Base-by-base conservation (phyloP, 92 coral and sea anemone species). In the Pocillopora meandrina region DNA sequence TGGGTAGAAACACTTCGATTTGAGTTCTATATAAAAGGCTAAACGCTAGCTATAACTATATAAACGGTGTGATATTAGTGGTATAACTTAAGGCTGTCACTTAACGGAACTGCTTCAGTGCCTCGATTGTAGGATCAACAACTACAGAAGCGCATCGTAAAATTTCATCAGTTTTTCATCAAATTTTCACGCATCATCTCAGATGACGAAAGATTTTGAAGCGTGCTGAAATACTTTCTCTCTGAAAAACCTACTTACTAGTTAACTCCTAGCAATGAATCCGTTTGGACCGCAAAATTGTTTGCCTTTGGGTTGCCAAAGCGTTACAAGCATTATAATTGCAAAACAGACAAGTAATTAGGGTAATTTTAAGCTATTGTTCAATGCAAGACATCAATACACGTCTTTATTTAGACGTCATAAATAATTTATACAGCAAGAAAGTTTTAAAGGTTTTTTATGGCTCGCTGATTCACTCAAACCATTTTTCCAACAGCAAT, bases 301-400 rank as follows among this genome's bases (percentile, higher is more conserved):
- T 34, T 70, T 70, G 42, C 56, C 20, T 70, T 34, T 15, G 74
- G 52, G 42, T 15, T 1, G 21, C 74, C 42, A 11, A 70, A 15
- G 55, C 74, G 74, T 70, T 70, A 1, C 18, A 70, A 70, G 55
- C 74, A 55, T 70, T 70, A 2, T 35, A 70, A 70, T 68, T 68
- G 18, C 17, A 34, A 42, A 70, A 70, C 74, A 16, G 23, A 70
- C 55, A 68, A 68, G 26, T 14, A 34, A 14, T 19, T 68, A 26
- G 31, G 31, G 31, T 26, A 26, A 26, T 26, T 26, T 26, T 26
- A 26, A 26, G 35, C 16, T 33, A 13, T 70, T 34, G 31, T 68
- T 13, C 1, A 42, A 68, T 68, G 31, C 1, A 42, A 68, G 2
- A 8, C 21, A 70, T 70, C 74, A 36, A 14, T 20, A 42, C 52